phyloP scores from a whole-genome alignment of 2,888 invertebrate genomes.

The Tipula vernalis region DNA sequence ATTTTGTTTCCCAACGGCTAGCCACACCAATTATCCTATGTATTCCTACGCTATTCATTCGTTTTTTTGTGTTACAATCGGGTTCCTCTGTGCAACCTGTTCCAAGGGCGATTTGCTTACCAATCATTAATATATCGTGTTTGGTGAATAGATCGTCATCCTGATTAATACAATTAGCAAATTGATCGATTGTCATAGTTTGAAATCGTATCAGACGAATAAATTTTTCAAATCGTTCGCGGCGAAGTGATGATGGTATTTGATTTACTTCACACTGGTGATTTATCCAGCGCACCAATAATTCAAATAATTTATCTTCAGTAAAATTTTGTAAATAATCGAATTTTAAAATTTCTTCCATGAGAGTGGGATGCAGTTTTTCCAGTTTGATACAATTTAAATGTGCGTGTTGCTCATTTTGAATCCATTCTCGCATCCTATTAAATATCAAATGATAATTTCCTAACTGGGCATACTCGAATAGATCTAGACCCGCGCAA shows the following conservation, averaged over 20 bases:
- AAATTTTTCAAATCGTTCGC: not conserved
- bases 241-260: not conserved
- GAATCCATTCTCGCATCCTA: not conserved
- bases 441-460: not conserved
- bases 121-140: not conserved
- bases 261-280: not conserved
- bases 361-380: not conserved
- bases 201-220: not conserved
- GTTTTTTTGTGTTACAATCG: not conserved
- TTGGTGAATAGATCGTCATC: not conserved
- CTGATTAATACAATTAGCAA: not conserved
- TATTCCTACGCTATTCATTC: not conserved
- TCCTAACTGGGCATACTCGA: not conserved
- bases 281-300: not conserved
- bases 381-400: not conserved
- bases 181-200: not conserved
- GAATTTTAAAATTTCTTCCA: not conserved
- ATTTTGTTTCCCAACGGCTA: not conserved
- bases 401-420: not conserved
- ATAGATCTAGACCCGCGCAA: not conserved
- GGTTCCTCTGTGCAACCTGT: not conserved
- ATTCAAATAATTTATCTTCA: not conserved
- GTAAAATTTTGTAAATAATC: not conserved
- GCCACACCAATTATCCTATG: not conserved
- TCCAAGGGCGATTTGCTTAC: not conserved